Conservation (phyloP, 2,113 vertebrate genomes). For the Brachypodius melanocephalos region DNA sequence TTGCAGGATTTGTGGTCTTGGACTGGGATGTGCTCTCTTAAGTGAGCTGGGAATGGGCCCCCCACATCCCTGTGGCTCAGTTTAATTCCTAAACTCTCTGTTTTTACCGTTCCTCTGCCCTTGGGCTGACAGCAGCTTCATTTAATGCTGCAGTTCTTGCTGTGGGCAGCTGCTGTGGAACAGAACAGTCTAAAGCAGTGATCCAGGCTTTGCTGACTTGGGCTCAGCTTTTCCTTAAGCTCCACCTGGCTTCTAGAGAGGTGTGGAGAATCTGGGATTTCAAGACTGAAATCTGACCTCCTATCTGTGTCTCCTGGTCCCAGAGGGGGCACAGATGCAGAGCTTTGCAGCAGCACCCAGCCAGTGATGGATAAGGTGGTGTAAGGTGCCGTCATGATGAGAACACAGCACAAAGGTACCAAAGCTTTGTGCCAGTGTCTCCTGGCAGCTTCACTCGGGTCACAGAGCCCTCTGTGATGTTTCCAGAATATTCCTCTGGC, state of each 20-base stretch:
- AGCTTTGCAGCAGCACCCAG: neutral
- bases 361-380: neutral
- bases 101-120: neutral
- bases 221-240: neutral
- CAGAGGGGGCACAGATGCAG: neutral
- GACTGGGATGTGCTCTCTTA: neutral
- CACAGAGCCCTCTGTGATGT: neutral
- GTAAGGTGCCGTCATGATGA: neutral
- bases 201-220: neutral
- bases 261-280: neutral
- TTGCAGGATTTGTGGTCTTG: neutral
- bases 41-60: neutral
- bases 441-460: neutral
- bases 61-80: rapidly evolving
- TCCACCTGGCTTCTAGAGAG: neutral
- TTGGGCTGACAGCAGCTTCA: neutral
- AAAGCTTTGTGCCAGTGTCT: neutral
- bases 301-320: neutral
- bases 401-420: neutral
- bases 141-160: neutral
- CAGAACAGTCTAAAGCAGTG: neutral
- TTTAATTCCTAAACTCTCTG: rapidly evolving
- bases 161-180: neutral
- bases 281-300: neutral
- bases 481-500: neutral